Percentiles rank a stretch among this genome's conserved stretches.
These are phyloP conservation scores for Sitta carolinensis DNA, from an alignment of 2,797 vertebrate species.

Conservation along the genomic window DNA sequence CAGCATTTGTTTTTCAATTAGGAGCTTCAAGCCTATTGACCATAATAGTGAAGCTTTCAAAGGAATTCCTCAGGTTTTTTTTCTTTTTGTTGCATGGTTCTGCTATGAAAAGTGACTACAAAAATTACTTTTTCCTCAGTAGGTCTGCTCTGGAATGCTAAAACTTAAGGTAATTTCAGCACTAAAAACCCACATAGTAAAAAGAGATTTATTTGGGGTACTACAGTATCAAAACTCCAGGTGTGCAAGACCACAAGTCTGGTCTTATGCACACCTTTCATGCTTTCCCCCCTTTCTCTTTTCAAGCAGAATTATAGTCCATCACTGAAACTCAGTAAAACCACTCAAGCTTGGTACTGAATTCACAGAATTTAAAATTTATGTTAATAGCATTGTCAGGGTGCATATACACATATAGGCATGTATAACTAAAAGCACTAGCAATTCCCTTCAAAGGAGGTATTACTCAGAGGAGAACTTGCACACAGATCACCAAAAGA, in stretches of 20 bases:
- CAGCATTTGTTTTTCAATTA: constrained; percentile 33
- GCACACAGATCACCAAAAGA: not conserved
- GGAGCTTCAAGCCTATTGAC: constrained; percentile 15
- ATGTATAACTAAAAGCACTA: not conserved
- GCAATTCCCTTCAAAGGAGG: not conserved
- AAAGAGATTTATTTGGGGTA: not conserved
- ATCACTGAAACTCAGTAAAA: not conserved
- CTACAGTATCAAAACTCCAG: not conserved
- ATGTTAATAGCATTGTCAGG: not conserved
- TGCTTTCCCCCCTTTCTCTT: rapidly evolving
- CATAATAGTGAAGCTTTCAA: constrained; percentile 19
- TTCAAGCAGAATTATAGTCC: not conserved
- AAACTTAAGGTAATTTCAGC: not conserved
- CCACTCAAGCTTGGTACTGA: not conserved
- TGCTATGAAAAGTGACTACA: not conserved
- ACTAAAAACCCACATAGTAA: not conserved
- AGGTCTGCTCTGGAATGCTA: not conserved
- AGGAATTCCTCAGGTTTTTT: not conserved
- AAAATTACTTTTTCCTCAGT: not conserved
- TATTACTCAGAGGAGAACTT: not conserved
- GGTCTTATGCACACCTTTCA: not conserved
- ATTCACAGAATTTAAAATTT: not conserved
- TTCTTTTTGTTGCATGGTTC: not conserved
- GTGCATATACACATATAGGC: not conserved
- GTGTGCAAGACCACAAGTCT: not conserved